A percentile compares a stretch with the other conserved stretches of the same genome.
Evolutionary conservation across 2,113 vertebrate species (phyloP).

Genomic region (Rynchops niger): DNA sequence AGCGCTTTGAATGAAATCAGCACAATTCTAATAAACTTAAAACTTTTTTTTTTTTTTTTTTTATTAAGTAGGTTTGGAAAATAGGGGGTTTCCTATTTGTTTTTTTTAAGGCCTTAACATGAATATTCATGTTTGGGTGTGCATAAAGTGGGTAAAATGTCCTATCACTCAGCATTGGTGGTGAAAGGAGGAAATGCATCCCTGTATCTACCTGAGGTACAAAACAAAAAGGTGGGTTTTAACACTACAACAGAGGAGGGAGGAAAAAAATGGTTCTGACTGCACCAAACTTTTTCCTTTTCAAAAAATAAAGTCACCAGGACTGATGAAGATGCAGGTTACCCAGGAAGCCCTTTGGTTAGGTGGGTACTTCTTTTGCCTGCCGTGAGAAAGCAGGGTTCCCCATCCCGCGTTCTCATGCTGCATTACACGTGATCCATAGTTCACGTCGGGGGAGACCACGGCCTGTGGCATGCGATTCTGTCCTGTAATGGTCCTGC

Average conservation of each 20-base stretch:
- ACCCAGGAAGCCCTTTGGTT: neutral
- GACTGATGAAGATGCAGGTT: neutral
- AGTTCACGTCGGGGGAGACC: neutral
- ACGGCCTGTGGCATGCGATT: neutral
- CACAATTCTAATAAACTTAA: neutral
- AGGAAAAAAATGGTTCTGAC: neutral
- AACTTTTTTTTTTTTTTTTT: neutral
- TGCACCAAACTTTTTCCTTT: neutral
- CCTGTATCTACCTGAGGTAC: neutral
- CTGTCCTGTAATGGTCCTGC: neutral
- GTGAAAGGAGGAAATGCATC: neutral
- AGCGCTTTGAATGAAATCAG: neutral
- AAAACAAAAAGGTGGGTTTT: neutral
- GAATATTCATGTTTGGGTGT: neutral
- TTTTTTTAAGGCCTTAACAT: neutral
- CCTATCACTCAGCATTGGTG: neutral
- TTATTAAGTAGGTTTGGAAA: neutral
- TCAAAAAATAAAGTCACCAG: neutral
- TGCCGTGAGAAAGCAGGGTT: neutral
- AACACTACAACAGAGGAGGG: rapidly evolving
- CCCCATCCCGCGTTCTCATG: neutral
- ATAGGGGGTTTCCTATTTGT: neutral
- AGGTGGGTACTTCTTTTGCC: neutral
- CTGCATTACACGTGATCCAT: rapidly evolving
- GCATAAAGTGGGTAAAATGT: neutral